Conservation (phyloP, 2,113 vertebrate species). For the Stegostoma tigrinum region DNA sequence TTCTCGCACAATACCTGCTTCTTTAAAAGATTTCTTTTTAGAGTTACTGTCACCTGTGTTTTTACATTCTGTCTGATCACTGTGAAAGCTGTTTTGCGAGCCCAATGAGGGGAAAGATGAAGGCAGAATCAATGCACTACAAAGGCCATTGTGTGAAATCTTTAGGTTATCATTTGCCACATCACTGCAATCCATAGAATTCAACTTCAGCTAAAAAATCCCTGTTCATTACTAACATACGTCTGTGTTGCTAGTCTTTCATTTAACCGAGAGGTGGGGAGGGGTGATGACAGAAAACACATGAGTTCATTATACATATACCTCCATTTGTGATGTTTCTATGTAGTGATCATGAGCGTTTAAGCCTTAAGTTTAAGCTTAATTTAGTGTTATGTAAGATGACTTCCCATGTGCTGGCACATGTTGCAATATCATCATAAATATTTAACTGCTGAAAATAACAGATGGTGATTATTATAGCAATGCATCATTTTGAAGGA, state of each 20-base stretch:
- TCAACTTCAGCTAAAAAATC: not conserved
- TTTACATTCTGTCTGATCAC: not conserved
- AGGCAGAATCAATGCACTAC: not conserved
- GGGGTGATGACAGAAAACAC: too few species aligned
- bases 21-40: not conserved
- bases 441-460: constrained; percentile 21
- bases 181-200: not conserved
- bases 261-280: too few species aligned
- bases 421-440: not conserved
- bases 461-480: not conserved
- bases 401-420: not conserved
- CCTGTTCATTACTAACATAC: not conserved
- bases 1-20: not conserved
- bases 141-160: not conserved
- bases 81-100: not conserved
- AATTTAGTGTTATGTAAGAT: not conserved
- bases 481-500: not conserved
- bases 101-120: not conserved
- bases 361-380: not conserved
- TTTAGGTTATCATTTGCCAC: not conserved
- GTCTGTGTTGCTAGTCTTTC: not conserved
- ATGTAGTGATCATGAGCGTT: not conserved
- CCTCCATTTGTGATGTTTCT: not conserved
- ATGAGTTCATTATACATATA: not conserved
- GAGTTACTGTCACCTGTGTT: not conserved